These are phyloP conservation scores for Arrhamphus sclerolepis DNA, from an alignment of 2,797 vertebrate genomes.

Conservation along the genomic window DNA sequence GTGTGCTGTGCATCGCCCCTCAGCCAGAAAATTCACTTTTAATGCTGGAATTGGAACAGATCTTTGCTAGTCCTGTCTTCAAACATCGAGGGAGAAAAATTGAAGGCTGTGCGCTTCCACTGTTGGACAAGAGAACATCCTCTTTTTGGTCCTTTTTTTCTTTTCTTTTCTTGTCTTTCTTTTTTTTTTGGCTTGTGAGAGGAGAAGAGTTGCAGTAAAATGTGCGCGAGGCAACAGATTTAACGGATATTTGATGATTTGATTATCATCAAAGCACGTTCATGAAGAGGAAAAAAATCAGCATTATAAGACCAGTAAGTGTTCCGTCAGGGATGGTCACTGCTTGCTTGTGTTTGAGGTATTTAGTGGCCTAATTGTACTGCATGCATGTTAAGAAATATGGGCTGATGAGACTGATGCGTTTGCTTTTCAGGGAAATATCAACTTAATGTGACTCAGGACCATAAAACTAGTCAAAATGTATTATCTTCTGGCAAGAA, in stretches of 20 bases:
- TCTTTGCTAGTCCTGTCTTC: slow-evolving; percentile 22
- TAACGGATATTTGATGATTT: slow-evolving; percentile 35
- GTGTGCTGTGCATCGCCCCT: slow-evolving; percentile 17
- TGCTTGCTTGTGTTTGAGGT: not conserved
- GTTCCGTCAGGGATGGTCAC: not conserved
- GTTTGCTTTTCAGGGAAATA: too few species aligned
- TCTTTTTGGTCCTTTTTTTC: not conserved
- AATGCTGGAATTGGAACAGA: slow-evolving; percentile 58
- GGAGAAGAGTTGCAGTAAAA: slow-evolving; percentile 55
- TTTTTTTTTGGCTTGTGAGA: slow-evolving; percentile 14
- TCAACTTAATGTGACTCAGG: slow-evolving; percentile 11
- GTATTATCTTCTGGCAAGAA: not conserved
- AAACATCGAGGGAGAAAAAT: slow-evolving; percentile 44
- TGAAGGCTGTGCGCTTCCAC: slow-evolving; percentile 38
- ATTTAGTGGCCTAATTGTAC: too few species aligned
- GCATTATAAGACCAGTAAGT: slow-evolving; percentile 68
- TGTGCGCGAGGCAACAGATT: slow-evolving; percentile 31
- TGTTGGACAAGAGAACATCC: slow-evolving; percentile 34
- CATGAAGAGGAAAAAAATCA: slow-evolving; percentile 70
- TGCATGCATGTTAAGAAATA: too few species aligned
- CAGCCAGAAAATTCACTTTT: slow-evolving; percentile 44
- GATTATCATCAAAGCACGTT: slow-evolving; percentile 69
- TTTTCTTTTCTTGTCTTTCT: not conserved
- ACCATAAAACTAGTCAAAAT: not conserved
- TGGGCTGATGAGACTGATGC: too few species aligned